A percentile compares a stretch with the other conserved stretches of the same genome.
These are phyloP conservation scores for Rhingia rostrata DNA, from an alignment of 2,888 invertebrate species.

Conservation along the genomic window DNA sequence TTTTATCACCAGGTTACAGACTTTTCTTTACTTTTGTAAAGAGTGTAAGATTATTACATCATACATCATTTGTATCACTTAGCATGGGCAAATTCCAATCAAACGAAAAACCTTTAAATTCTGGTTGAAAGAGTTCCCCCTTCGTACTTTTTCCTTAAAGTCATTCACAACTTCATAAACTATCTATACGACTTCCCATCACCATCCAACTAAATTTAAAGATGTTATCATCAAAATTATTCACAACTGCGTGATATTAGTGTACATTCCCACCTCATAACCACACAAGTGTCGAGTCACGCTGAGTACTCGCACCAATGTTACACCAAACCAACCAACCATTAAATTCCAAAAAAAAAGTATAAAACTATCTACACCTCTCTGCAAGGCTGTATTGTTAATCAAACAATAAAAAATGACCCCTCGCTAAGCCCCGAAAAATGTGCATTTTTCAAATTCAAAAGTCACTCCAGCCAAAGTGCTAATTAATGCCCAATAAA, in stretches of 20 bases:
- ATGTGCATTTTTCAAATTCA: slow-evolving; percentile 54
- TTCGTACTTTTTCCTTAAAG: background rate
- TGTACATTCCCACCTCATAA: slow-evolving; percentile 48
- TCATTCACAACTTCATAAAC: background rate
- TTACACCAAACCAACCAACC: slow-evolving; percentile 8
- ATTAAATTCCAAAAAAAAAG: slow-evolving; percentile 1
- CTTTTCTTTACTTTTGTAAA: no score
- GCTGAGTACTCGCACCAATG: slow-evolving; percentile 17
- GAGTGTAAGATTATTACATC: no score
- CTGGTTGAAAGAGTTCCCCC: background rate
- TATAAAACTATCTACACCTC: slow-evolving; percentile 22
- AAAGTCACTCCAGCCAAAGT: slow-evolving; percentile 53
- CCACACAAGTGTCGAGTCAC: slow-evolving; percentile 63
- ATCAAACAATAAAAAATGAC: slow-evolving; percentile 58
- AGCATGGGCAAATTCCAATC: no score
- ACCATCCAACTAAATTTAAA: background rate
- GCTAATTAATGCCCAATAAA: slow-evolving; percentile 74
- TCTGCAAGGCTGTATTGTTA: slow-evolving; percentile 34
- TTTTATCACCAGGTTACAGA: no score
- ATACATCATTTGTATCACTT: no score
- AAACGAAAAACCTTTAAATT: no score
- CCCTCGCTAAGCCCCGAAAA: slow-evolving; percentile 25
- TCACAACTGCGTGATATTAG: slow-evolving; percentile 30
- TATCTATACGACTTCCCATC: background rate
- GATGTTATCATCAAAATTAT: slow-evolving; percentile 32